Conservation (phyloP, 2,797 vertebrate species). For the Nothura maculosa region DNA sequence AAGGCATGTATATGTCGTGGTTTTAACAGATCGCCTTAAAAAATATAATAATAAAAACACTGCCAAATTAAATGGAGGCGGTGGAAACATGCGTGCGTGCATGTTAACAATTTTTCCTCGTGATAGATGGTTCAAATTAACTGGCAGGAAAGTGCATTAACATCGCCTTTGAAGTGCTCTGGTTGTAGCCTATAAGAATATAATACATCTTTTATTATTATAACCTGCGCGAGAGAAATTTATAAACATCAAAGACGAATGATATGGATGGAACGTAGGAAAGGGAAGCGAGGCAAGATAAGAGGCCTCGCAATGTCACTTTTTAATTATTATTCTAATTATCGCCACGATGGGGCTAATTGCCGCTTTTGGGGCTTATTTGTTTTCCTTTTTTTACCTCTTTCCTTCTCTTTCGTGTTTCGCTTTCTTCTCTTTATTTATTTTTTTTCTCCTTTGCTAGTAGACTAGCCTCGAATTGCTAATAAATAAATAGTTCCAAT, state of each 20-base stretch:
- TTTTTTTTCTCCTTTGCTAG: neutral
- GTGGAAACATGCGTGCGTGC: conserved; percentile 66
- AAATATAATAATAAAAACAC: neutral
- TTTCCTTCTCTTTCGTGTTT: neutral
- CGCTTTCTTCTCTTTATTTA: neutral
- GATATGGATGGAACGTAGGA: conserved; percentile 66
- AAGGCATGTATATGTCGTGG: conserved; percentile 16
- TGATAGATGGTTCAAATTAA: conserved; percentile 85
- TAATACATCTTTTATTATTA: conserved; percentile 74
- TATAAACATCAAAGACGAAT: conserved; percentile 74
- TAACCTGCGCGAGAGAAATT: conserved; percentile 76
- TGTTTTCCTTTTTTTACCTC: neutral
- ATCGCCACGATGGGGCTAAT: conserved; percentile 5
- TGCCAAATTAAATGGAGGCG: conserved; percentile 76
- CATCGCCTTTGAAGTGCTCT: conserved; percentile 79
- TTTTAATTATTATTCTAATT: conserved; percentile 66
- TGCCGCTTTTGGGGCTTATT: conserved; percentile 25
- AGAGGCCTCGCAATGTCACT: conserved; percentile 33
- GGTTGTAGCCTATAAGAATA: conserved; percentile 73
- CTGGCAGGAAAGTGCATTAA: conserved; percentile 80
- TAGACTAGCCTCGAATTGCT: conserved; percentile 9
- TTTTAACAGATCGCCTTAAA: conserved; percentile 73
- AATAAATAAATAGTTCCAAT: conserved; percentile 57
- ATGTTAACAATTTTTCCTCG: conserved; percentile 79
- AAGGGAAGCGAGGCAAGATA: conserved; percentile 75